Percentiles rank a stretch among this genome's conserved stretches.
These are phyloP conservation scores for Potorous gilbertii DNA, from an alignment of 2,797 vertebrate genomes.

Conservation along the genomic window DNA sequence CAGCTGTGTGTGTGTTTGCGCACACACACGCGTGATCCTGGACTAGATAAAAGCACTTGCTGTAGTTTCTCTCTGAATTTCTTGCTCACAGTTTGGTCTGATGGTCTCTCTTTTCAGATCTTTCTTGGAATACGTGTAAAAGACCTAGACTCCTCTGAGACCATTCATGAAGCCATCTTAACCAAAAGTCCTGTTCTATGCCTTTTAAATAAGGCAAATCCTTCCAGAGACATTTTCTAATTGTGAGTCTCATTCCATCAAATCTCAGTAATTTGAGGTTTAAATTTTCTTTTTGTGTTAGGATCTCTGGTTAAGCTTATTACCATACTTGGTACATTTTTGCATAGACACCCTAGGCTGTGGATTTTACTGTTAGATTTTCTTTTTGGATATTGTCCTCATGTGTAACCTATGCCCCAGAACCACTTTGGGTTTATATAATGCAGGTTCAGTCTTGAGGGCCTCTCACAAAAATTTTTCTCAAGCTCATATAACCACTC, in stretches of 20 bases:
- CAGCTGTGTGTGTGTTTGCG: neutral
- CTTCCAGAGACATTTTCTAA: neutral
- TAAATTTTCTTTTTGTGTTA: neutral
- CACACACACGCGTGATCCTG: neutral
- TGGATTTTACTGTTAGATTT: neutral
- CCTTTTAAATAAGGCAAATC: neutral
- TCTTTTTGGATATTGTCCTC: neutral
- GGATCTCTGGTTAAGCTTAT: neutral
- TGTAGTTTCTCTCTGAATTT: neutral
- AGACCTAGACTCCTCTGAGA: neutral
- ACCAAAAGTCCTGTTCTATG: neutral
- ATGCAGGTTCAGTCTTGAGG: neutral
- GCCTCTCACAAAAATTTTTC: neutral
- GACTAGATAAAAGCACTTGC: neutral
- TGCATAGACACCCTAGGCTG: neutral
- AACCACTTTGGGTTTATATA: neutral
- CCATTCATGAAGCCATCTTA: neutral
- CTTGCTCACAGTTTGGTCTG: neutral
- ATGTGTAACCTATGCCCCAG: neutral
- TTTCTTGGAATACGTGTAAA: neutral
- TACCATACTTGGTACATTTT: neutral
- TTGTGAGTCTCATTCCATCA: neutral
- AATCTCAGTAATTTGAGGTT: neutral
- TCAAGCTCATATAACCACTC: neutral
- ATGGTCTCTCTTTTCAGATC: neutral